Percentiles rank a stretch among this genome's conserved stretches.
phyloP scores from a whole-genome alignment of 2,113 vertebrate genomes.

The Drymodes brunneopygia region DNA sequence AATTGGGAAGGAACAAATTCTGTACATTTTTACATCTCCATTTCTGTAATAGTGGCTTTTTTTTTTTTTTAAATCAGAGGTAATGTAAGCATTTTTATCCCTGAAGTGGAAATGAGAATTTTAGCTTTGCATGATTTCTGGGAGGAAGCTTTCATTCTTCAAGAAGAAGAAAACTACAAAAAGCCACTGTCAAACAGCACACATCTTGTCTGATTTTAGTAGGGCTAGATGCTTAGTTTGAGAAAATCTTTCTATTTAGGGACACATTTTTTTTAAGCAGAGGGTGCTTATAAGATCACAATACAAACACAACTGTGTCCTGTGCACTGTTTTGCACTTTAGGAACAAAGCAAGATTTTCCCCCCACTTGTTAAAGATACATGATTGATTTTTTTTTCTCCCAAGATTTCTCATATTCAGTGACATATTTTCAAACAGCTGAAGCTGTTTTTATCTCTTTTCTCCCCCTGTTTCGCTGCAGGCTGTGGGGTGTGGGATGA shows the following conservation, averaged over 20 bases:
- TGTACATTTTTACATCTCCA: not conserved
- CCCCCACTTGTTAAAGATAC: rapidly evolving
- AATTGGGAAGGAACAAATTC: not conserved
- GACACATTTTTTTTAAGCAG: not conserved
- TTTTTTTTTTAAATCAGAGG: not conserved
- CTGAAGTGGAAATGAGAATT: not conserved
- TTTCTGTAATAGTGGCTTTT: not conserved
- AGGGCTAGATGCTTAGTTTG: not conserved
- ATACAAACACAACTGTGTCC: not conserved
- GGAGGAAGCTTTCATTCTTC: not conserved
- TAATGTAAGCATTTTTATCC: not conserved
- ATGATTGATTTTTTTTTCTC: not conserved
- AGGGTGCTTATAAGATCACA: not conserved
- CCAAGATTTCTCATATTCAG: not conserved
- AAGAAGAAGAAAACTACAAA: not conserved
- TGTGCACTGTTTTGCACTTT: not conserved
- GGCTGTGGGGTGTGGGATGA: not conserved
- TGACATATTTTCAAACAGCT: not conserved
- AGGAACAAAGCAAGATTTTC: not conserved
- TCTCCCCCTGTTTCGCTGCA: not conserved
- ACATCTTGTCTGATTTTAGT: not conserved
- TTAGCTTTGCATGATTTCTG: not conserved
- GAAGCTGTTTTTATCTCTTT: not conserved
- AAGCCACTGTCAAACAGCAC: not conserved
- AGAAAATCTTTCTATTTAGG: not conserved